Percentiles rank a stretch among this genome's conserved stretches.
Conservation (phyloP, 2,113 vertebrate species). For the Genyomyrus donnyi region DNA sequence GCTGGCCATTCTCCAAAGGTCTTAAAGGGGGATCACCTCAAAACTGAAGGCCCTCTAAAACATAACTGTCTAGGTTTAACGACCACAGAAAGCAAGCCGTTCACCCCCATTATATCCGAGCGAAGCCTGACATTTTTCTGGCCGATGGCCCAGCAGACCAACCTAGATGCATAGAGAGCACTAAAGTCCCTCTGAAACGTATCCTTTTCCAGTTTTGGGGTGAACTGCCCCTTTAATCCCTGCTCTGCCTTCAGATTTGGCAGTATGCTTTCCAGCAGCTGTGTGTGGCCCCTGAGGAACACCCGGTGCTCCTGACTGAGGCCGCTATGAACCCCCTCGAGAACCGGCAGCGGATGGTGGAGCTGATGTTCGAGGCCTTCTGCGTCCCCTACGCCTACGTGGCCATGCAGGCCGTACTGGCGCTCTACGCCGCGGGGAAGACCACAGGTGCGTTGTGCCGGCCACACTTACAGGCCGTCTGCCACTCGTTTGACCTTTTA, state of each 20-base stretch:
- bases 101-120: too few relatives aligned
- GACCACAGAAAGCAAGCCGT: too few relatives aligned
- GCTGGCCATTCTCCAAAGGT: background rate
- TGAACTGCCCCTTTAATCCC: background rate
- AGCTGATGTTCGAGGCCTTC: constrained; percentile 65
- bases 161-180: background rate
- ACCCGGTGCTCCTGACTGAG: constrained; percentile 60
- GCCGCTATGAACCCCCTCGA: constrained; percentile 49
- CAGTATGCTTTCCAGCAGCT: constrained; percentile 58
- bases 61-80: too few relatives aligned
- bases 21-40: background rate
- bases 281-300: constrained; percentile 48
- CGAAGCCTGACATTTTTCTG: too few relatives aligned
- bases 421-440: constrained; percentile 54
- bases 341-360: constrained; percentile 53
- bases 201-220: background rate
- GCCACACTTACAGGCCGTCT: background rate
- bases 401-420: constrained; percentile 63
- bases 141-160: background rate
- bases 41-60: background rate
- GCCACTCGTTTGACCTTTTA: background rate
- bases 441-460: background rate
- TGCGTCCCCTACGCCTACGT: constrained; percentile 53
- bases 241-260: constrained; percentile 54
- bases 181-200: background rate